A percentile compares a stretch with the other conserved stretches of the same genome.
These are phyloP conservation scores for Bradypodion pumilum DNA, from an alignment of 2,797 vertebrate species.

Conservation along the genomic window DNA sequence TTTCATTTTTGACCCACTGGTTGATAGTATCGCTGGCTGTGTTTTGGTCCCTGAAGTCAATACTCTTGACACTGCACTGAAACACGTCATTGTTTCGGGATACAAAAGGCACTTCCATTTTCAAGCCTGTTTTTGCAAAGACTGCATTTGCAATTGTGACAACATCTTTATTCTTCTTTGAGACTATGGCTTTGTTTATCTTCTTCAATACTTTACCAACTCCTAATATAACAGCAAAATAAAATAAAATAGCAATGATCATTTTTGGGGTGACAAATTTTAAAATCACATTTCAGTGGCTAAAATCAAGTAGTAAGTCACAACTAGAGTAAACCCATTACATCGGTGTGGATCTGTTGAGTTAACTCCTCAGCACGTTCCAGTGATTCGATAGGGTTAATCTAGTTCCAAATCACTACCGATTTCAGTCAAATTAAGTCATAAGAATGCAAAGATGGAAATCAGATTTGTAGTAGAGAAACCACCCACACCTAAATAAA, in stretches of 20 bases:
- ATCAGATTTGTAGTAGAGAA: not conserved
- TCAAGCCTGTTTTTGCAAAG: constrained; percentile 85
- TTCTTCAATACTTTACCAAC: constrained; percentile 90
- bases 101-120: constrained; percentile 82
- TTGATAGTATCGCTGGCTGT: constrained; percentile 86
- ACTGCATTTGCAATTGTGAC: constrained; percentile 89
- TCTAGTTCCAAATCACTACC: no score
- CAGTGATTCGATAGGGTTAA: no score
- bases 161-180: constrained; percentile 88
- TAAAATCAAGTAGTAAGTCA: no score
- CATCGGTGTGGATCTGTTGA: no score
- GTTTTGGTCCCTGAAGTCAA: constrained; percentile 83
- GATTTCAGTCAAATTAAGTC: no score
- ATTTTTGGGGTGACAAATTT: constrained; percentile 36
- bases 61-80: constrained; percentile 81
- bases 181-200: constrained; percentile 88
- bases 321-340: no score
- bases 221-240: constrained; percentile 74
- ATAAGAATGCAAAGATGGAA: constrained; percentile 18
- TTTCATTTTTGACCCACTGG: constrained; percentile 90
- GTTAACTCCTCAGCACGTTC: no score
- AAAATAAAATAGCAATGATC: constrained; percentile 34
- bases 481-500: constrained; percentile 7
- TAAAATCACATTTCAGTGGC: not conserved
- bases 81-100: constrained; percentile 89